Evolutionary conservation across 1,140 invertebrate genomes (phyloP).

Genomic region (Drosophila setifemur): DNA sequence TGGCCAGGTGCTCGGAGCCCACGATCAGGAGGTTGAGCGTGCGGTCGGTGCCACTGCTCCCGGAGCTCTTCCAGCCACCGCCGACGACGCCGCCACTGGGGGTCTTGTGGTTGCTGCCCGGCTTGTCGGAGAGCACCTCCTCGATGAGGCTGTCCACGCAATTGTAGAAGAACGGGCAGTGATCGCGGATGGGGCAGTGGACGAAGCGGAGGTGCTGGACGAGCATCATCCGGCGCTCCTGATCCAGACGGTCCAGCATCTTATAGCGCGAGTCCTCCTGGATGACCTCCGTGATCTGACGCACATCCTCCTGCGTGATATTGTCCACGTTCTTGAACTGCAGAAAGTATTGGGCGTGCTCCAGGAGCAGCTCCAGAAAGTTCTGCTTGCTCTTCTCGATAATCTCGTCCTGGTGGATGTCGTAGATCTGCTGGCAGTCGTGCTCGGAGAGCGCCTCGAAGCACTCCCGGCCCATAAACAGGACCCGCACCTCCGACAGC

Average conservation of each 20-base stretch:
- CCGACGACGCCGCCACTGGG: constrained; percentile 79
- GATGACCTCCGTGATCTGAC: constrained; percentile 95
- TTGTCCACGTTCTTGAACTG: constrained; percentile 96
- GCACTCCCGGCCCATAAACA: constrained; percentile 97
- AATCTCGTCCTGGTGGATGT: constrained; percentile 96
- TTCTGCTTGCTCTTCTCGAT: constrained; percentile 95
- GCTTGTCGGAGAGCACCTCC: constrained; percentile 88
- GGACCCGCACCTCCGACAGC: constrained; percentile 94
- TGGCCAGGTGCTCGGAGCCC: constrained; percentile 89
- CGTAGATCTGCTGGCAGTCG: constrained; percentile 96
- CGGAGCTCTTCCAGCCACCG: constrained; percentile 77
- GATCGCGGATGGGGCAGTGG: constrained; percentile 96
- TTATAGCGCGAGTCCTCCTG: constrained; percentile 97
- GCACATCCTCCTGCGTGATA: constrained; percentile 96
- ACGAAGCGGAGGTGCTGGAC: constrained; percentile 98
- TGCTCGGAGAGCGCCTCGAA: constrained; percentile 95
- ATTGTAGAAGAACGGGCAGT: constrained; percentile 94
- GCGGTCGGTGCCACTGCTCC: constrained; percentile 84
- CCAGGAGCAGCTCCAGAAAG: constrained; percentile 95
- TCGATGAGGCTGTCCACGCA: constrained; percentile 95
- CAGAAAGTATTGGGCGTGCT: constrained; percentile 97
- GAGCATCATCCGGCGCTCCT: constrained; percentile 96
- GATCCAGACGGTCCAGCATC: constrained; percentile 95
- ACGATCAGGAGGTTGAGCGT: constrained; percentile 90
- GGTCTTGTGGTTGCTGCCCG: constrained; percentile 78